Percentiles rank a stretch among this genome's conserved stretches.
Evolutionary conservation across 1,140 invertebrate species (phyloP).

Genomic region (Drosophila baimaii): DNA sequence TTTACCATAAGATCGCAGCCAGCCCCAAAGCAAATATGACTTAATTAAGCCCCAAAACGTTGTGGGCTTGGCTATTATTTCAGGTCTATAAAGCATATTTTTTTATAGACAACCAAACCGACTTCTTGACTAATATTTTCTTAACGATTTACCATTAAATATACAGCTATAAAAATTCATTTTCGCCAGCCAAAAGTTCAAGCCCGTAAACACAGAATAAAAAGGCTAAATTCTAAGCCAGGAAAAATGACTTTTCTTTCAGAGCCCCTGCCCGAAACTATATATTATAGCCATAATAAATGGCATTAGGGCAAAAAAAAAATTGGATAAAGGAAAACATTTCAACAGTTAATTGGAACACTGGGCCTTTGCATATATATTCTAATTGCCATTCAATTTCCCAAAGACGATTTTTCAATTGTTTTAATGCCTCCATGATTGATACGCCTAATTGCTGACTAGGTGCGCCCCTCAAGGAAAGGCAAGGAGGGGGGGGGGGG

Average conservation of each 20-base stretch:
- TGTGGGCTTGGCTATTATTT: conserved; percentile 17
- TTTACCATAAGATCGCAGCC: not conserved
- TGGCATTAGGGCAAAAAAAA: conserved; percentile 3
- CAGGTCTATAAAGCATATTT: conserved; percentile 8
- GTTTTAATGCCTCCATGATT: conserved; percentile 78
- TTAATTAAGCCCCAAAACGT: conserved; percentile 23
- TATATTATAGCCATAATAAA: conserved; percentile 34
- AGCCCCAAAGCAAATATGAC: conserved; percentile 19
- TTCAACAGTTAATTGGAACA: conserved; percentile 42
- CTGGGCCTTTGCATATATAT: conserved; percentile 48
- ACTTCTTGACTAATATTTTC: not conserved
- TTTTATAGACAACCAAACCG: not conserved
- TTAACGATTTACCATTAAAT: conserved; percentile 1
- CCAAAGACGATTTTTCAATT: conserved; percentile 80
- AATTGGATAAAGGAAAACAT: conserved; percentile 7
- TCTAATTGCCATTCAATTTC: conserved; percentile 78
- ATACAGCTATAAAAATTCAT: not conserved
- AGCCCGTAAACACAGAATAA: not conserved
- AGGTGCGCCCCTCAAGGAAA: conserved; percentile 43
- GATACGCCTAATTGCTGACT: conserved; percentile 73
- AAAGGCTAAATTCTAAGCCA: not conserved
- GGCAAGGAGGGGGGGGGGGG: not conserved
- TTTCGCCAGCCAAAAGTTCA: not conserved
- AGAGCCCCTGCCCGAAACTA: not conserved
- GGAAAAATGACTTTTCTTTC: not conserved